Base-by-base conservation (phyloP, 2,113 vertebrate genomes). In the Aegotheles bennettii region DNA sequence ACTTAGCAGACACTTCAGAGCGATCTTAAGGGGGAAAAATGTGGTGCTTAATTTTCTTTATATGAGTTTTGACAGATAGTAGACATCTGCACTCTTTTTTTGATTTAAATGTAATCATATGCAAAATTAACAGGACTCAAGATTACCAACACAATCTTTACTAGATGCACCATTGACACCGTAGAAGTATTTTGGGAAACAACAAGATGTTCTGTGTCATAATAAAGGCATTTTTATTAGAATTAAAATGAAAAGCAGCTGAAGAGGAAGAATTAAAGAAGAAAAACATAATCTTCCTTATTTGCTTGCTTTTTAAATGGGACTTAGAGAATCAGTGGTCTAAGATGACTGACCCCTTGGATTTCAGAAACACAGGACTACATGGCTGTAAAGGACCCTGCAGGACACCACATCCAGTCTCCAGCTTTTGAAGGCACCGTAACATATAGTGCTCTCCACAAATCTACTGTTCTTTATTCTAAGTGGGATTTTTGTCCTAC, bases 191-290 rank as follows among this genome's bases (percentile, higher is more conserved):
- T 91, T 71, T 74, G 35, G 70, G 50, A 95, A 95, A 91, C 53
- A 65, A 56, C 23, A 91, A 94, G 56, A 81, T 92, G 94, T 36
- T 84, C 50, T 50, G 42, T 86, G 64, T 96, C 70, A 94, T 57
- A 92, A 95, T 76, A 94, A 90, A 96, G 75, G 47, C 64, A 96
- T 93, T 97, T 97, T 95, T 84, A 92, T 82, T 89, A 92, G 83
- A 94, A 95, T 77, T 92, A 95, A 96, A 97, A 93, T 80, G 10
- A 90, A 96, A 89, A 93, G 65, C 25, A 69, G 70, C 31, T 78
- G 60, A 94, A 87, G 48, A 76, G 28, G 11, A 87, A 10, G 16
- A 64, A 80, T 60, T 78, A 82, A 84, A 88, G 57, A 76, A 53
- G 36, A 76, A 15, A 74, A 80, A 61, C 10, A 29, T 28, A 78